Evolutionary conservation across 2,888 invertebrate species (phyloP).

Genomic region (Chirona hameri): DNA sequence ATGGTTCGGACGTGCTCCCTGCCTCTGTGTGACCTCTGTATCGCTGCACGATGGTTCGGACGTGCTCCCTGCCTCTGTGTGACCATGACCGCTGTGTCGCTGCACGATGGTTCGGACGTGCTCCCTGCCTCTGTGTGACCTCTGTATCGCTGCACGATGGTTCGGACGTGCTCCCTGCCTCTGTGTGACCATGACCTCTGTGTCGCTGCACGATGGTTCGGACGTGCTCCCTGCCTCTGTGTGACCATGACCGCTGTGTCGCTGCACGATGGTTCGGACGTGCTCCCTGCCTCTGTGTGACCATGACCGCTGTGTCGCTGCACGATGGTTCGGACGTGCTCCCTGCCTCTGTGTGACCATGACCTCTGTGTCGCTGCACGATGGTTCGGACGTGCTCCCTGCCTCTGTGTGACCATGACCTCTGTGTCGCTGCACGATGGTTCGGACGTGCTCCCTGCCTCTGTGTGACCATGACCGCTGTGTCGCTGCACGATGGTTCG

Average conservation of each 20-base stretch:
- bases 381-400: slow-evolving; percentile 30
- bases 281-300: no score
- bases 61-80: no score
- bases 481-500: neutral
- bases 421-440: neutral
- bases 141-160: neutral
- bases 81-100: neutral
- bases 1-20: slow-evolving; percentile 29
- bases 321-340: slow-evolving; percentile 25
- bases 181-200: neutral
- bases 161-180: slow-evolving; percentile 31
- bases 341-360: no score
- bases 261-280: neutral
- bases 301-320: neutral
- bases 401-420: no score
- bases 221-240: slow-evolving; percentile 33
- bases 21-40: neutral
- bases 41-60: neutral
- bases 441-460: slow-evolving; percentile 31
- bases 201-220: neutral
- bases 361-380: neutral
- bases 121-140: slow-evolving; percentile 10
- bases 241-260: neutral
- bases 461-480: neutral
- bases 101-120: neutral